A percentile compares a stretch with the other conserved stretches of the same genome.
Conservation (phyloP, 2,888 invertebrate genomes). For the Crocallis elinguaria region DNA sequence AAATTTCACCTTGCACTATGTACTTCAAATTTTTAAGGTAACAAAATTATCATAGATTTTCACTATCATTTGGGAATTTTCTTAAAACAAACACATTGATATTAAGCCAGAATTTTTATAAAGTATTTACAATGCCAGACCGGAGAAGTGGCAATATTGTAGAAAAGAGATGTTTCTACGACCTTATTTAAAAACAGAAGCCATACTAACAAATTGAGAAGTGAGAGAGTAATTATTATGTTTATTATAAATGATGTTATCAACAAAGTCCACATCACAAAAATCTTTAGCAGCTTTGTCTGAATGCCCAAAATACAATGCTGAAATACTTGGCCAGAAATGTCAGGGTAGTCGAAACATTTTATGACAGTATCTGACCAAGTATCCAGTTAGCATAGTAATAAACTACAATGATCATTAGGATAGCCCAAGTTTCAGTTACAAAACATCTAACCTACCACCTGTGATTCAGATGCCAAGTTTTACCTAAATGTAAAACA, state of each 20-base stretch:
- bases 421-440: background rate
- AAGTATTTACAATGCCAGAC: constrained; percentile 6
- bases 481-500: background rate
- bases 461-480: background rate
- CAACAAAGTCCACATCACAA: background rate
- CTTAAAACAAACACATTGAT: background rate
- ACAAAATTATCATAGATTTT: background rate
- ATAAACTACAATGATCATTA: background rate
- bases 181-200: too few species aligned
- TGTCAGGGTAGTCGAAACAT: background rate
- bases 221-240: too few species aligned
- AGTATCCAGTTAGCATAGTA: background rate
- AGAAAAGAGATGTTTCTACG: background rate
- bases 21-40: constrained; percentile 1
- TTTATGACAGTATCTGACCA: background rate
- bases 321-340: background rate
- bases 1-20: constrained; percentile 26
- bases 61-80: background rate
- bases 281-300: background rate
- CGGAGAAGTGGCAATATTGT: background rate
- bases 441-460: constrained; percentile 3
- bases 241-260: too few species aligned
- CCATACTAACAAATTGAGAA: too few species aligned
- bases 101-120: background rate
- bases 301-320: too few species aligned